phyloP scores from a whole-genome alignment of 37 sponge, comb jelly and placozoan species.

The Aplysina aerophoba region DNA sequence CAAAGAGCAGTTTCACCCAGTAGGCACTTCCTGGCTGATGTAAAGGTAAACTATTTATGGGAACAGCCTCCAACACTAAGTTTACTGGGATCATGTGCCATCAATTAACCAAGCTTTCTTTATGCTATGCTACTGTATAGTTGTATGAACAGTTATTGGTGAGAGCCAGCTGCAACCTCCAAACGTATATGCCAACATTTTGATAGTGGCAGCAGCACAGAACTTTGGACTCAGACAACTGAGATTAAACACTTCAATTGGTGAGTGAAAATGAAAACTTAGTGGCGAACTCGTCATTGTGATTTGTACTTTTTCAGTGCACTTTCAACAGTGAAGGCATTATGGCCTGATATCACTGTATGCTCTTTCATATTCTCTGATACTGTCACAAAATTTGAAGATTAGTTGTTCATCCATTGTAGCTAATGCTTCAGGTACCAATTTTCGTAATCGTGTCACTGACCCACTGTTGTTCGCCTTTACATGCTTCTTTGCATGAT shows the following conservation, averaged over 20 bases:
- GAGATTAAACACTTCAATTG: background rate
- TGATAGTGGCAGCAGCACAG: background rate
- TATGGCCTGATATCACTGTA: constrained; percentile 19
- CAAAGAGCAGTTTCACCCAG: background rate
- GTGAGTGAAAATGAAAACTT: background rate
- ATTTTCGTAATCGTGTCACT: constrained; percentile 42
- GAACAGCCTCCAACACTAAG: no score
- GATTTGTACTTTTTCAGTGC: constrained; percentile 16
- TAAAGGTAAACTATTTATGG: background rate
- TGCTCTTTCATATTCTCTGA: background rate
- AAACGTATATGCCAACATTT: no score
- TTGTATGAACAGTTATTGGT: no score
- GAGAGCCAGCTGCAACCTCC: no score
- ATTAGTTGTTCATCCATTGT: background rate
- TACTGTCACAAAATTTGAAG: background rate
- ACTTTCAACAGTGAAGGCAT: background rate
- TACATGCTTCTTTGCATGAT: constrained; percentile 45
- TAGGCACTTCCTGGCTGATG: background rate
- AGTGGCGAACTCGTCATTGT: background rate
- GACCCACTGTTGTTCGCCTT: constrained; percentile 43
- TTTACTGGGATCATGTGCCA: no score
- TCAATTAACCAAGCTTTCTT: no score
- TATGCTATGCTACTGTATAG: no score
- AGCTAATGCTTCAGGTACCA: constrained; percentile 39
- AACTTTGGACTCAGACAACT: background rate